These are phyloP conservation scores for Diachasma alloeum DNA, from an alignment of 1,140 invertebrate genomes.

Conservation along the genomic window DNA sequence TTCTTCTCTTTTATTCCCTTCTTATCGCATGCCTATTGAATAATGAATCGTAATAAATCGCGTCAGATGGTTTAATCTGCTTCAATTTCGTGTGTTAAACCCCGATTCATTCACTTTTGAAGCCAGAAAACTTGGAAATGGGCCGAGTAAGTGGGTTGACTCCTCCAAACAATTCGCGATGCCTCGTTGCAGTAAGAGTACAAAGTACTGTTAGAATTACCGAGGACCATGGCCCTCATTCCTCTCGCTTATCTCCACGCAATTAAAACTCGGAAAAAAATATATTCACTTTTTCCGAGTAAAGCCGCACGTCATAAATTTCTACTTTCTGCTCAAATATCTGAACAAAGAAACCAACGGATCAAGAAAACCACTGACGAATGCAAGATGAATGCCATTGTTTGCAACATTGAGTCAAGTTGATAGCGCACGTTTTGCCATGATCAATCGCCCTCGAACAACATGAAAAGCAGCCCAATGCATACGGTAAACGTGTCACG, in stretches of 20 bases:
- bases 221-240: slow-evolving; percentile 7
- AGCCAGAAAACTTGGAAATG: neutral
- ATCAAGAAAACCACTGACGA: no score
- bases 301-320: neutral
- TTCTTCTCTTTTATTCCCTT: neutral
- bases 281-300: neutral
- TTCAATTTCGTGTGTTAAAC: no score
- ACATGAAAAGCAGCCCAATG: neutral
- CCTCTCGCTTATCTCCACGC: neutral
- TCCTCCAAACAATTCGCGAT: slow-evolving; percentile 9
- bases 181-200: slow-evolving; percentile 26
- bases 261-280: neutral
- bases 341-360: no score
- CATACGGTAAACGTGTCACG: neutral
- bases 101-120: neutral
- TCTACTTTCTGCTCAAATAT: neutral
- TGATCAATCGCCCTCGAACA: neutral
- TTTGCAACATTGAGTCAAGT: no score
- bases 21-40: neutral
- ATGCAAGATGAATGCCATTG: no score
- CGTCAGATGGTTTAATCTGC: no score
- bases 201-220: slow-evolving; percentile 45
- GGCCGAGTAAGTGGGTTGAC: neutral
- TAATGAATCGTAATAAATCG: no score
- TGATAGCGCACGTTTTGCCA: neutral